A percentile compares a stretch with the other conserved stretches of the same genome.
Conservation (phyloP, 2,797 vertebrate genomes). For the Phoeniculus purpureus region DNA sequence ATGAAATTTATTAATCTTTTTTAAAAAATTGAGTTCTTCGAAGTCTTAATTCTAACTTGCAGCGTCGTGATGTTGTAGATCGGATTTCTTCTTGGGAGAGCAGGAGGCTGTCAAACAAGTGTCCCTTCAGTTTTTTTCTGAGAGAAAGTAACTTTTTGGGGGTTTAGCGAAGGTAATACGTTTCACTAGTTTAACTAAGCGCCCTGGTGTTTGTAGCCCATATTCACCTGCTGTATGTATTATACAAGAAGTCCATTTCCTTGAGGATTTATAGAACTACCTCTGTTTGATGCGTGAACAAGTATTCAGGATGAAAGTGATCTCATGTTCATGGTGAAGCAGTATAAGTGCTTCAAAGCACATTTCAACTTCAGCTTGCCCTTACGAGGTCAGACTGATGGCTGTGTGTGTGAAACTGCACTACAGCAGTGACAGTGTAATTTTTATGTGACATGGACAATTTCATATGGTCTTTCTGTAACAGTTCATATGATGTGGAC, state of each 20-base stretch:
- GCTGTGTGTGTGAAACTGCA: not conserved
- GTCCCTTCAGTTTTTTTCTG: not conserved
- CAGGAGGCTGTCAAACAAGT: not conserved
- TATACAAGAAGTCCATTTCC: not conserved
- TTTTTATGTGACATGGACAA: not conserved
- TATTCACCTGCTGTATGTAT: accelerated
- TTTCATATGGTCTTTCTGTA: not conserved
- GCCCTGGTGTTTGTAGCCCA: accelerated
- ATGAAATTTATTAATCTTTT: too few relatives aligned
- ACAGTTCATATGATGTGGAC: not conserved
- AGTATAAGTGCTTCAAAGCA: not conserved
- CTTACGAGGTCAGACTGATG: not conserved
- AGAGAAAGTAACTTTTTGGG: not conserved
- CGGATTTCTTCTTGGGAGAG: not conserved
- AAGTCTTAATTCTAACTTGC: not conserved
- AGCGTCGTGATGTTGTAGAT: not conserved
- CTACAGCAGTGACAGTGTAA: not conserved
- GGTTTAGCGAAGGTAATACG: not conserved
- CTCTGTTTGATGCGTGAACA: accelerated
- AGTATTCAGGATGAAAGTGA: accelerated
- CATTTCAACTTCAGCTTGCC: accelerated
- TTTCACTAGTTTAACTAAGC: not conserved
- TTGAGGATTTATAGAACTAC: not conserved
- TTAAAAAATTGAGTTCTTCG: too few relatives aligned
- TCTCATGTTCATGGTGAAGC: accelerated